phyloP scores from a whole-genome alignment of 2,888 invertebrate genomes.

The Calephelis perditalis region DNA sequence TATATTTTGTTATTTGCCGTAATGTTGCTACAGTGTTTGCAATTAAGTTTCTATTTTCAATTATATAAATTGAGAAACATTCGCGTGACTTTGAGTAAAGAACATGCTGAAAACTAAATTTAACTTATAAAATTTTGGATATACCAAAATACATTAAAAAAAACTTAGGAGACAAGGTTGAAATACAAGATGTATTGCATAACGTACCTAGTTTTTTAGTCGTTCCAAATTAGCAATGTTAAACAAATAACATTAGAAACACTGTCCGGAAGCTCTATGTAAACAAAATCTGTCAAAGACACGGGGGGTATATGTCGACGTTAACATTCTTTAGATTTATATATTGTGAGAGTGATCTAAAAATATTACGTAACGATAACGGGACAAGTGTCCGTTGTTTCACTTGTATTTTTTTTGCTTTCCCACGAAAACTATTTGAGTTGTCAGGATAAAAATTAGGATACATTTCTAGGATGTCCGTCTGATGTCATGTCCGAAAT shows the following conservation, averaged over 20 bases:
- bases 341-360: conserved; percentile 7
- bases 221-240: conserved; percentile 5
- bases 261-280: conserved; percentile 44
- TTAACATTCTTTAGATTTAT: conserved; percentile 16
- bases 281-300: conserved; percentile 57
- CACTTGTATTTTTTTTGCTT: neutral
- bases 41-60: too few species aligned
- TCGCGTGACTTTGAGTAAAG: too few species aligned
- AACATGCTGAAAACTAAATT: too few species aligned
- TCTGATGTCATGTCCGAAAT: too few species aligned
- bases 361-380: neutral
- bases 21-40: too few species aligned
- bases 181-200: conserved; percentile 1
- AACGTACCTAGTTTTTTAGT: neutral
- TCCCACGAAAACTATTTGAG: neutral
- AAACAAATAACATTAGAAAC: conserved; percentile 7
- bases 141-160: too few species aligned
- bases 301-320: conserved; percentile 43
- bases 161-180: conserved; percentile 17
- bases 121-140: too few species aligned
- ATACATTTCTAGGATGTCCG: neutral
- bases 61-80: too few species aligned
- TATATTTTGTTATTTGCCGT: too few species aligned
- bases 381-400: neutral
- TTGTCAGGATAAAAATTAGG: neutral